phyloP scores from a whole-genome alignment of 2,113 vertebrate species.

The Paradisaea rubra region DNA sequence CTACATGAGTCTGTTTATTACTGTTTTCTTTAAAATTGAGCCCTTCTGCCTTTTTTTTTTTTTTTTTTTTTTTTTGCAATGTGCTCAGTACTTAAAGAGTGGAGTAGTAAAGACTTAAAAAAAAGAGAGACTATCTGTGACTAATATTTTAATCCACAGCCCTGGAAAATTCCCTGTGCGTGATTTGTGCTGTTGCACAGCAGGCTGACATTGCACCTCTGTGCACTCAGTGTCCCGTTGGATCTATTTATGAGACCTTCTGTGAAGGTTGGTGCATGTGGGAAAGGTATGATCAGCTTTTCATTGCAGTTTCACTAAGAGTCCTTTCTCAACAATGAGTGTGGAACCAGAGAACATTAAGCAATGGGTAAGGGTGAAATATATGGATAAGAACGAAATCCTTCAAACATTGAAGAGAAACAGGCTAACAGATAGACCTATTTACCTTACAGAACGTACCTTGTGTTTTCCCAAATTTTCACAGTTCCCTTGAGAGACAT shows the following conservation, averaged over 20 bases:
- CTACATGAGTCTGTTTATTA: neutral
- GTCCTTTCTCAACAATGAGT: neutral
- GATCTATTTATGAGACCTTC: neutral
- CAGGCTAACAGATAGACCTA: neutral
- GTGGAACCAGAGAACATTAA: neutral
- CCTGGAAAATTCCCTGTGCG: neutral
- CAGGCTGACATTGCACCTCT: neutral
- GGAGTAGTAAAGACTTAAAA: neutral
- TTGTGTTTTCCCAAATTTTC: neutral
- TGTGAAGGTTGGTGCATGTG: neutral
- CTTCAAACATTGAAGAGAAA: neutral
- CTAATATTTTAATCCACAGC: neutral
- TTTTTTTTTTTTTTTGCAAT: neutral
- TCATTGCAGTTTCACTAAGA: neutral
- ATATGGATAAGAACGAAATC: neutral
- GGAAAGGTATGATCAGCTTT: neutral
- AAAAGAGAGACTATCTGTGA: neutral
- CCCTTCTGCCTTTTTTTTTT: neutral
- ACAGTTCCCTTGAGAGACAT: neutral
- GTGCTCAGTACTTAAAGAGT: neutral
- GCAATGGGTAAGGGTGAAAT: neutral
- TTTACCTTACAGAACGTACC: neutral
- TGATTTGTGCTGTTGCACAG: neutral
- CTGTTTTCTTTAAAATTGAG: neutral
- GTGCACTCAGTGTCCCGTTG: neutral